Conservation (phyloP, 53 echinoderm and acorn worm genomes). For the Luidia sarsii region DNA sequence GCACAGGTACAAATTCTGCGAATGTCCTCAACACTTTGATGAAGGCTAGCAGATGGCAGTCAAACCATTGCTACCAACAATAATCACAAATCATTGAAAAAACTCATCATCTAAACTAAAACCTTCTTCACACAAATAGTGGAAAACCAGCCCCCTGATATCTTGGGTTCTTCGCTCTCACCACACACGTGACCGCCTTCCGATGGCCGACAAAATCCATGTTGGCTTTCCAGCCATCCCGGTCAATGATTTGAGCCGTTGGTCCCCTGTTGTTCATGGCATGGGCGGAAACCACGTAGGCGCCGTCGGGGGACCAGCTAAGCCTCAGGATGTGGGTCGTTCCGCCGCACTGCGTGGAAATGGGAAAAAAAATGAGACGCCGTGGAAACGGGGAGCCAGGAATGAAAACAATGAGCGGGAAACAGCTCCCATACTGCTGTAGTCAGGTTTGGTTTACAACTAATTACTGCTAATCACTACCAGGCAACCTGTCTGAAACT, state of each 20-base stretch:
- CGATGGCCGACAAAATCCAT: conserved; percentile 99
- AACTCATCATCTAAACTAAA: neutral
- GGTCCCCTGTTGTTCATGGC: conserved; percentile 98
- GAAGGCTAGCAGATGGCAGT: too few species aligned
- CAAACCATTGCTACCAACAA: neutral
- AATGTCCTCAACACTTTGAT: too few species aligned
- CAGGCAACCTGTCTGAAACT: too few species aligned
- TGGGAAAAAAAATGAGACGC: too few species aligned
- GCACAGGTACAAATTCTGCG: too few species aligned
- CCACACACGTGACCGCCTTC: conserved; percentile 97
- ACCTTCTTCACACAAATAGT: neutral
- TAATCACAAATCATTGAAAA: neutral
- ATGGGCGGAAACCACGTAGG: conserved; percentile 90
- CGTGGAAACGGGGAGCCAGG: too few species aligned
- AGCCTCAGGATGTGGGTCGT: conserved; percentile 87
- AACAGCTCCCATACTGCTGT: too few species aligned
- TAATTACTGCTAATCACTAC: too few species aligned
- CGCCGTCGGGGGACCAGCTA: conserved; percentile 95
- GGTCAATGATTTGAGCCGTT: conserved; percentile 94
- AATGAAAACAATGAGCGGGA: too few species aligned
- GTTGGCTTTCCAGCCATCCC: conserved; percentile 93
- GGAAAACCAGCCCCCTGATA: too few species aligned
- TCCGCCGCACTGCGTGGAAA: conserved; percentile 94
- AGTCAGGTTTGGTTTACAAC: too few species aligned
- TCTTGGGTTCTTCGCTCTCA: too few species aligned